Evolutionary conservation across 2,797 vertebrate genomes (phyloP).

Genomic region (Taeniopygia guttata): DNA sequence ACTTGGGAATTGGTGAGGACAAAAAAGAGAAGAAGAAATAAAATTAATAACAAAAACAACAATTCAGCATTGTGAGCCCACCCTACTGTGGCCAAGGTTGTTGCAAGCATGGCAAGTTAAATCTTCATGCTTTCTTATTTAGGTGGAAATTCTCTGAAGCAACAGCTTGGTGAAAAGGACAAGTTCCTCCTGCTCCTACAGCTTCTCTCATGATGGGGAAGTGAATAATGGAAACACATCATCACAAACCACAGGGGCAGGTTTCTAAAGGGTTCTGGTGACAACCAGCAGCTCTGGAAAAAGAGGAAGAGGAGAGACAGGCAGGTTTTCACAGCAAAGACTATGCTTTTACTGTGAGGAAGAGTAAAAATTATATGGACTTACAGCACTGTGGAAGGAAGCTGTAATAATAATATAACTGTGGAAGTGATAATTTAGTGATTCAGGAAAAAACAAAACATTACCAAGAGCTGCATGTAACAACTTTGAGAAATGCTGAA

Average conservation of each 20-base stretch:
- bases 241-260: not conserved
- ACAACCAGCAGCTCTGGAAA: not conserved
- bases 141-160: not conserved
- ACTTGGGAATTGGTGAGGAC: not conserved
- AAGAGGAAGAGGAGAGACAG: not conserved
- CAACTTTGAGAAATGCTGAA: not conserved
- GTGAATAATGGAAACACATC: not conserved
- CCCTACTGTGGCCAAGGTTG: not conserved
- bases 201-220: not conserved
- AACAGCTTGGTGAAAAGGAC: not conserved
- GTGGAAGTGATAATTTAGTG: not conserved
- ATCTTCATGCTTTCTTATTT: not conserved
- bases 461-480: not conserved
- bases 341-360: not conserved
- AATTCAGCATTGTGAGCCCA: not conserved
- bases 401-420: not conserved
- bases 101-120: not conserved
- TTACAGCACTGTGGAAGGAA: not conserved
- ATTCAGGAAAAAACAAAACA: not conserved
- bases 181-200: constrained; percentile 10
- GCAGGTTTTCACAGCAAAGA: not conserved
- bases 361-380: not conserved
- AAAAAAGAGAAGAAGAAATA: not conserved
- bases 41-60: not conserved
- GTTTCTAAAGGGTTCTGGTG: not conserved